Percentiles rank a stretch among this genome's conserved stretches.
phyloP scores from a whole-genome alignment of 2,888 invertebrate genomes.

The Euzophera pinguis region DNA sequence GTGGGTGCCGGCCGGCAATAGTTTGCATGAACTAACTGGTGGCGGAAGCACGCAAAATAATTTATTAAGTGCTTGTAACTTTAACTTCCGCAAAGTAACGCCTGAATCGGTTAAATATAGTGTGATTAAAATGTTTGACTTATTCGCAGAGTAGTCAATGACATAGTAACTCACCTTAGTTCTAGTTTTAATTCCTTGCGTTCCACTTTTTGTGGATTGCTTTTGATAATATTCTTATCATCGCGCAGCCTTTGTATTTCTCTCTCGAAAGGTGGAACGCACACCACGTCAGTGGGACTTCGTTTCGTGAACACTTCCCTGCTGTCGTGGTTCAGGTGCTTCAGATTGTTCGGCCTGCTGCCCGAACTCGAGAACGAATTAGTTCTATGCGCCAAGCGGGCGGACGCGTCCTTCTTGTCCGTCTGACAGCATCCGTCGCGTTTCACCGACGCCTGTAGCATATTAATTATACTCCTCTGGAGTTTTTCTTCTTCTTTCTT shows the following conservation, averaged over 20 bases:
- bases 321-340: slow-evolving; percentile 74
- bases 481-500: slow-evolving; percentile 73
- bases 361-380: slow-evolving; percentile 77
- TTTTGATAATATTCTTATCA: slow-evolving; percentile 83
- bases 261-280: slow-evolving; percentile 86
- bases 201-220: slow-evolving; percentile 81
- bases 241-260: slow-evolving; percentile 89
- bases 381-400: slow-evolving; percentile 57
- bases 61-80: too few species aligned
- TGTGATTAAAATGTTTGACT: too few species aligned
- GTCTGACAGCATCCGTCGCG: slow-evolving; percentile 83
- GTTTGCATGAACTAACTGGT: too few species aligned
- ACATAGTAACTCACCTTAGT: slow-evolving; percentile 52
- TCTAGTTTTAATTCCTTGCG: slow-evolving; percentile 82
- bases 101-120: too few species aligned
- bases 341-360: slow-evolving; percentile 72
- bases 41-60: too few species aligned
- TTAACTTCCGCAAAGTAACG: too few species aligned
- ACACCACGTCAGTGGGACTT: slow-evolving; percentile 72
- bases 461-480: slow-evolving; percentile 71
- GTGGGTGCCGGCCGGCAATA: too few species aligned
- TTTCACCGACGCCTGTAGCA: slow-evolving; percentile 79
- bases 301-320: slow-evolving; percentile 69
- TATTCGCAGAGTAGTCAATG: too few species aligned
- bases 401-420: slow-evolving; percentile 81